Conservation (phyloP, 2,888 invertebrate genomes). For the Tyria jacobaeae region DNA sequence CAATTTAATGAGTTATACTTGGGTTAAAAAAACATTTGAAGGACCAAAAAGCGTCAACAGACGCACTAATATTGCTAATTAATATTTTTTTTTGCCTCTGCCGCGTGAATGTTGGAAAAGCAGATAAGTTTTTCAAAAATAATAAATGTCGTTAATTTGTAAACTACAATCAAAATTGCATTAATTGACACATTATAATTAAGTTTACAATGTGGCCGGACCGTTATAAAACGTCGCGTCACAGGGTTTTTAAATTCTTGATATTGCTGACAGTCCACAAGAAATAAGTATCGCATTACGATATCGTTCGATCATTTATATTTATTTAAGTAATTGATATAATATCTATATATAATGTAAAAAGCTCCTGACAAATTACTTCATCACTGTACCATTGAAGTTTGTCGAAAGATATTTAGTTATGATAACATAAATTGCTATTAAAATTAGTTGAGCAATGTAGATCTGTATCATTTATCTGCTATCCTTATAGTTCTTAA, state of each 20-base stretch:
- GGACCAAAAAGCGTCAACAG: too few species aligned
- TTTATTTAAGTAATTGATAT: background rate
- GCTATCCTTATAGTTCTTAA: constrained; percentile 47
- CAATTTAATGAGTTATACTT: too few species aligned
- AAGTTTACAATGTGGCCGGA: background rate
- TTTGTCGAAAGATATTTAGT: constrained; percentile 65
- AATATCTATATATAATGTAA: background rate
- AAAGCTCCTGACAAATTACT: constrained; percentile 57
- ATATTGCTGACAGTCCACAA: background rate
- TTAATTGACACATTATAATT: too few species aligned
- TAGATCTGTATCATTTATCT: constrained; percentile 23
- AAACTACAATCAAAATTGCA: too few species aligned
- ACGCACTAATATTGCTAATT: too few species aligned
- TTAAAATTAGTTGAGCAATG: constrained; percentile 21
- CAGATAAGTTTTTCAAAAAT: too few species aligned
- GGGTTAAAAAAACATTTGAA: too few species aligned
- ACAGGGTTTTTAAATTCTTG: background rate
- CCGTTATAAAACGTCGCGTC: background rate
- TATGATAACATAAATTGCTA: constrained; percentile 54
- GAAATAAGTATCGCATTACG: background rate
- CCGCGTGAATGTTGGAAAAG: too few species aligned
- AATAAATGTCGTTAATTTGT: too few species aligned
- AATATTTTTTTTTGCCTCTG: too few species aligned
- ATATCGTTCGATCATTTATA: background rate
- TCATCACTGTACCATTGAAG: constrained; percentile 56